A percentile compares a stretch with the other conserved stretches of the same genome.
Conservation (phyloP, 2,797 vertebrate species). For the Cyclopterus lumpus region DNA sequence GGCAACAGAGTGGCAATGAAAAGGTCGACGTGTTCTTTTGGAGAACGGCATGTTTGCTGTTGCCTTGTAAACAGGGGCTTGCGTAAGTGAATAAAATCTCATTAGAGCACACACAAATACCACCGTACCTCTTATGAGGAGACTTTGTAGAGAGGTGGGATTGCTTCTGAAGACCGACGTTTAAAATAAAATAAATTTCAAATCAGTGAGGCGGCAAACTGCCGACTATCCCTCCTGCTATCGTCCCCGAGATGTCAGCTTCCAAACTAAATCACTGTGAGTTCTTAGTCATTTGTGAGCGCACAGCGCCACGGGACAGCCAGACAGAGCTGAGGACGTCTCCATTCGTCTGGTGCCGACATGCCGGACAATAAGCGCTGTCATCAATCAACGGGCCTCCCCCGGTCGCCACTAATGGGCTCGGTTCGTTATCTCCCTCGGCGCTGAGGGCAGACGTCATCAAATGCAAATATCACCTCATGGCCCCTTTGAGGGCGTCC, state of each 20-base stretch:
- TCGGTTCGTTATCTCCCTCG: conserved; percentile 39
- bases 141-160: background rate
- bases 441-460: conserved; percentile 13
- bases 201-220: conserved; percentile 27
- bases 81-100: background rate
- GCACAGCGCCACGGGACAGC: conserved; percentile 1
- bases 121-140: background rate
- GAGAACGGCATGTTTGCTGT: background rate
- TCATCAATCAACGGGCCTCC: conserved; percentile 54
- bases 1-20: background rate
- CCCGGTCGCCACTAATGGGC: conserved; percentile 6
- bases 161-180: background rate
- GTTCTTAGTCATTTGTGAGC: conserved; percentile 44
- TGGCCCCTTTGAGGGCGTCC: background rate
- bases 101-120: background rate
- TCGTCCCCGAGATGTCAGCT: conserved; percentile 16
- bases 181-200: background rate
- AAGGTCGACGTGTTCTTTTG: background rate
- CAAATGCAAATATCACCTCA: conserved; percentile 24
- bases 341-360: conserved; percentile 57
- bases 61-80: background rate
- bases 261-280: conserved; percentile 39
- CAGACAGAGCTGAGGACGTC: conserved; percentile 31
- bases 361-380: conserved; percentile 56
- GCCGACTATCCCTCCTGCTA: conserved; percentile 32